A percentile compares a stretch with the other conserved stretches of the same genome.
phyloP scores from a whole-genome alignment of 2,888 invertebrate species.

The Apodemia mormo region DNA sequence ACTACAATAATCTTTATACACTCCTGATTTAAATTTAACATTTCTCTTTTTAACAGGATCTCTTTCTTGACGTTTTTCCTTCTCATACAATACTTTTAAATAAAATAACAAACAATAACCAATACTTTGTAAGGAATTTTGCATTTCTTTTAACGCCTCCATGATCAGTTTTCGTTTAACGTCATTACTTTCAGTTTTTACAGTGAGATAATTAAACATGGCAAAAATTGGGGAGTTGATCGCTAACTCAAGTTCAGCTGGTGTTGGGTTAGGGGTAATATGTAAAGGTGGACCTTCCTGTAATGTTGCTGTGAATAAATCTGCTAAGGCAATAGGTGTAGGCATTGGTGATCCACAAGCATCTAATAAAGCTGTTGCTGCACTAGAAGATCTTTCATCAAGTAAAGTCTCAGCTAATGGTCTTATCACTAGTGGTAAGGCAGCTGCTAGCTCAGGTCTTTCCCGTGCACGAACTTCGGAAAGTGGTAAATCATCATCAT shows the following conservation, averaged over 20 bases:
- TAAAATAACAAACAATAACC: constrained; percentile 95
- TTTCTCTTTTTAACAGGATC: constrained; percentile 79
- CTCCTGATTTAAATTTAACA: constrained; percentile 89
- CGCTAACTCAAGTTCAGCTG: constrained; percentile 83
- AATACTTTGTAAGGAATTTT: constrained; percentile 84
- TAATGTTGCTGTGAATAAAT: constrained; percentile 68
- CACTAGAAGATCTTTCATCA: constrained; percentile 65
- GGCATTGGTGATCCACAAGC: constrained; percentile 67
- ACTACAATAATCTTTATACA: constrained; percentile 95
- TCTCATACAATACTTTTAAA: constrained; percentile 88
- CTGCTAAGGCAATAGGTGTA: constrained; percentile 66
- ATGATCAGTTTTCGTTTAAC: constrained; percentile 90
- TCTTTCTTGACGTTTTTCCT: constrained; percentile 67
- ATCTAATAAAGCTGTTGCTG: constrained; percentile 64
- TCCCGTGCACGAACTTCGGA: constrained; percentile 88
- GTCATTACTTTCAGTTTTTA: constrained; percentile 84
- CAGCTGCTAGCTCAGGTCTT: constrained; percentile 80
- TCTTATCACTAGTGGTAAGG: constrained; percentile 66
- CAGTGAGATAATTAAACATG: constrained; percentile 91
- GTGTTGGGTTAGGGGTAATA: constrained; percentile 73
- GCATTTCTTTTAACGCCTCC: constrained; percentile 90
- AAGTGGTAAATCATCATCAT: constrained; percentile 88
- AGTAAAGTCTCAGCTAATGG: constrained; percentile 72
- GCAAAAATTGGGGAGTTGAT: constrained; percentile 92
- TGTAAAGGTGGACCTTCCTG: constrained; percentile 77